These are phyloP conservation scores for Ryuthela nishihirai DNA, from an alignment of 2,888 invertebrate genomes.

Conservation along the genomic window DNA sequence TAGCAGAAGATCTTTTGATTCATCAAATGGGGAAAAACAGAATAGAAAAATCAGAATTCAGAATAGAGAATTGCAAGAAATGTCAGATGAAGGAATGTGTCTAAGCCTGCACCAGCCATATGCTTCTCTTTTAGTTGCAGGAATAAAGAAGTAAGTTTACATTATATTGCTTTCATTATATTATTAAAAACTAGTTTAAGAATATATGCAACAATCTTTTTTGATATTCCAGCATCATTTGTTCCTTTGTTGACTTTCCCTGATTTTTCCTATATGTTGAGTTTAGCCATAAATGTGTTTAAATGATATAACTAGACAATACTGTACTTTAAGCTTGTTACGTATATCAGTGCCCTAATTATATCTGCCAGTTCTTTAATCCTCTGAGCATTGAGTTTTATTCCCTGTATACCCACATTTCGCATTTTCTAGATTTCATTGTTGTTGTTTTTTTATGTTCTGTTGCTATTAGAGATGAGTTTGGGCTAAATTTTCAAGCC, in stretches of 20 bases:
- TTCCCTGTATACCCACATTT: no score
- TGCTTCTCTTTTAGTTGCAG: conserved; percentile 85
- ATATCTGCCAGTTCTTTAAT: no score
- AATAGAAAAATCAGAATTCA: conserved; percentile 55
- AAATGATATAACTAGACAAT: neutral
- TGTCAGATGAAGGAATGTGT: conserved; percentile 81
- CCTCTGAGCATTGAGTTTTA: no score
- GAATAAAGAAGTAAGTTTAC: conserved; percentile 78
- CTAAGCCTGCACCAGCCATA: conserved; percentile 95
- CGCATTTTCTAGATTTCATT: no score
- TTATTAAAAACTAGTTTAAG: neutral
- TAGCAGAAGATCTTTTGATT: neutral
- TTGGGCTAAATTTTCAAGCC: no score
- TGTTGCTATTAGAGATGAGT: no score
- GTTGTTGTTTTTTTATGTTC: no score
- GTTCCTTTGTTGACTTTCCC: neutral
- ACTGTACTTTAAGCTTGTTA: no score
- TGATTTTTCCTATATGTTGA: neutral
- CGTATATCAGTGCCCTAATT: no score
- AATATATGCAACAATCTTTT: no score
- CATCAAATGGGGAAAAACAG: neutral
- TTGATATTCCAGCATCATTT: neutral
- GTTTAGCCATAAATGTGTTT: neutral
- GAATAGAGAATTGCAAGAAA: conserved; percentile 72
- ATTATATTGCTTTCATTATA: neutral